Conservation (phyloP, 2,888 invertebrate genomes). For the Orthosia cruda region DNA sequence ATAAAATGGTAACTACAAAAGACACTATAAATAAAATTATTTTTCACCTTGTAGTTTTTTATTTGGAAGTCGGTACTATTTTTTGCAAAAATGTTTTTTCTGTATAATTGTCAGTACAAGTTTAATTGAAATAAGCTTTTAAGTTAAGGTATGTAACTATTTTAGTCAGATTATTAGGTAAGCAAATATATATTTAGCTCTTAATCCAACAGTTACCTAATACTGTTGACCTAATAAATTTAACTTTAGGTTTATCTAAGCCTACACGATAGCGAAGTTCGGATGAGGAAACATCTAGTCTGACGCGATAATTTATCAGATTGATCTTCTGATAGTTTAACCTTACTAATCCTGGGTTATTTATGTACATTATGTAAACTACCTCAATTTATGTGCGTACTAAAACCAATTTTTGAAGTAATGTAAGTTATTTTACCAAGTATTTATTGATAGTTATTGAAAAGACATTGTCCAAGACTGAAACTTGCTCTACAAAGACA, state of each 20-base stretch:
- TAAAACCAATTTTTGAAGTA: too few relatives aligned
- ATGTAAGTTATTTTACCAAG: too few relatives aligned
- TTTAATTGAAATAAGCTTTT: background rate
- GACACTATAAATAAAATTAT: too few relatives aligned
- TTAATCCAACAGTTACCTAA: conserved; percentile 34
- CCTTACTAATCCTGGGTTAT: conserved; percentile 19
- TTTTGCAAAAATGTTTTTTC: too few relatives aligned
- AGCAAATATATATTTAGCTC: conserved; percentile 17
- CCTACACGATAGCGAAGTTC: conserved; percentile 55
- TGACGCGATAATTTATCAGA: conserved; percentile 61
- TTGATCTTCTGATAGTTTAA: conserved; percentile 48
- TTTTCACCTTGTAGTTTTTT: too few relatives aligned
- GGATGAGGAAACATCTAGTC: conserved; percentile 42
- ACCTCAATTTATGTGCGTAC: too few relatives aligned
- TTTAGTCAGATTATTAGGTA: background rate
- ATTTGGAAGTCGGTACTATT: too few relatives aligned
- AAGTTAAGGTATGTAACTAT: background rate
- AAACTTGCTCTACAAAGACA: too few relatives aligned
- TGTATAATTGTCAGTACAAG: background rate
- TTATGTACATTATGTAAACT: background rate
- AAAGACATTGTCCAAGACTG: too few relatives aligned
- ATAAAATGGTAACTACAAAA: too few relatives aligned
- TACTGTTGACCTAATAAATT: conserved; percentile 59
- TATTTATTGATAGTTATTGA: too few relatives aligned
- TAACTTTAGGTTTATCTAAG: conserved; percentile 62